Evolutionary conservation across 2,888 invertebrate genomes (phyloP).

Genomic region (Cheiracanthium punctorium): DNA sequence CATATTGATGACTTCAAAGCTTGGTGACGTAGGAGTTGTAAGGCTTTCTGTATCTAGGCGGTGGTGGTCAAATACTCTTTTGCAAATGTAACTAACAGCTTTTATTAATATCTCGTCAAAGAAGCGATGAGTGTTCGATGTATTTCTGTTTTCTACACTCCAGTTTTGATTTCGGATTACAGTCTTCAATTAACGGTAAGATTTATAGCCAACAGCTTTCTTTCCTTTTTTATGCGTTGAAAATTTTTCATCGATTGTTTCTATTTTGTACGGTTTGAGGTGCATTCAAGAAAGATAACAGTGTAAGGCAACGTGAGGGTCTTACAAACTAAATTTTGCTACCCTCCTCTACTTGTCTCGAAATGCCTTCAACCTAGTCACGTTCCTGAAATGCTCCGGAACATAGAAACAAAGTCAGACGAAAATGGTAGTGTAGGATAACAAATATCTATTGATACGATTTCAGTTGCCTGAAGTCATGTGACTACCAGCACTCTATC

Average conservation of each 20-base stretch:
- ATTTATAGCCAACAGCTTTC: slow-evolving; percentile 66
- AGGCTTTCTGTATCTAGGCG: no score
- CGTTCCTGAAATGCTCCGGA: background rate
- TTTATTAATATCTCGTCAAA: background rate
- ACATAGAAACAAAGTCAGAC: background rate
- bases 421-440: slow-evolving; percentile 5
- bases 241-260: slow-evolving; percentile 66
- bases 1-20: no score
- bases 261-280: slow-evolving; percentile 67
- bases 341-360: background rate
- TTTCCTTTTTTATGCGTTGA: slow-evolving; percentile 39
- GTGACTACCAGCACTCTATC: background rate
- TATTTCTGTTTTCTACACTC: slow-evolving; percentile 47
- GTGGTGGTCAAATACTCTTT: no score
- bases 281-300: slow-evolving; percentile 39
- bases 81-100: no score
- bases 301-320: slow-evolving; percentile 42
- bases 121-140: slow-evolving; percentile 34
- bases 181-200: slow-evolving; percentile 65
- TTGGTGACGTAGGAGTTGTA: no score
- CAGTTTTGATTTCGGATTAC: slow-evolving; percentile 61
- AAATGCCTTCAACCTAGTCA: background rate
- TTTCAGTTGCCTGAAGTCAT: background rate
- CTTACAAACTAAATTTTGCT: slow-evolving; percentile 33
- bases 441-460: slow-evolving; percentile 17